Conservation (phyloP, 1,140 invertebrate species). For the Cherax destructor region DNA sequence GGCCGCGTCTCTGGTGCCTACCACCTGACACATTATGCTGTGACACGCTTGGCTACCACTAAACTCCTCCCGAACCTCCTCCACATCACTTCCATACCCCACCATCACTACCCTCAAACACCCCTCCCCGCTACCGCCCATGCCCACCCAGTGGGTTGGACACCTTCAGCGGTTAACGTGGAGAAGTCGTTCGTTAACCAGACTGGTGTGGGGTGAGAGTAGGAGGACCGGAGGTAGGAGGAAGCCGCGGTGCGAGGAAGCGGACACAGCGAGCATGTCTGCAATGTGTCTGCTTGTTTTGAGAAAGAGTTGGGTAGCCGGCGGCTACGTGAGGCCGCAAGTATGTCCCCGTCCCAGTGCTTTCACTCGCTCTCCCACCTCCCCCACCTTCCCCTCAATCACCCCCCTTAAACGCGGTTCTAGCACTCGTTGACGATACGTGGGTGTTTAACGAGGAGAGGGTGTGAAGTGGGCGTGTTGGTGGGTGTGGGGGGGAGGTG, state of each 20-base stretch:
- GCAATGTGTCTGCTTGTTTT: constrained; percentile 61
- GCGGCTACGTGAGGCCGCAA: constrained; percentile 59
- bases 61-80: background rate
- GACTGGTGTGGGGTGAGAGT: background rate
- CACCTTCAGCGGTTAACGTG: background rate
- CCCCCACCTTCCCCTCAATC: background rate
- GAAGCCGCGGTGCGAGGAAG: constrained; percentile 12
- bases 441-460: background rate
- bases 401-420: background rate
- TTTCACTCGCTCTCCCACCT: background rate
- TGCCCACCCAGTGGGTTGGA: too few species aligned
- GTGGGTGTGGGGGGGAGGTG: background rate
- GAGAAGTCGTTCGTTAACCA: background rate
- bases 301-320: constrained; percentile 61
- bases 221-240: background rate
- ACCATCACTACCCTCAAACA: background rate
- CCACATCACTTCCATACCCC: background rate
- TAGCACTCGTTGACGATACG: background rate
- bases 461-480: too few species aligned
- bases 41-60: constrained; percentile 27
- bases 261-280: constrained; percentile 37
- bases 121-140: too few species aligned
- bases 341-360: constrained; percentile 49
- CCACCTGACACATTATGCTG: constrained; percentile 27
- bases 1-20: constrained; percentile 21